Base-by-base conservation (phyloP, 2,113 vertebrate species). In the Phylloscopus whistleri region DNA sequence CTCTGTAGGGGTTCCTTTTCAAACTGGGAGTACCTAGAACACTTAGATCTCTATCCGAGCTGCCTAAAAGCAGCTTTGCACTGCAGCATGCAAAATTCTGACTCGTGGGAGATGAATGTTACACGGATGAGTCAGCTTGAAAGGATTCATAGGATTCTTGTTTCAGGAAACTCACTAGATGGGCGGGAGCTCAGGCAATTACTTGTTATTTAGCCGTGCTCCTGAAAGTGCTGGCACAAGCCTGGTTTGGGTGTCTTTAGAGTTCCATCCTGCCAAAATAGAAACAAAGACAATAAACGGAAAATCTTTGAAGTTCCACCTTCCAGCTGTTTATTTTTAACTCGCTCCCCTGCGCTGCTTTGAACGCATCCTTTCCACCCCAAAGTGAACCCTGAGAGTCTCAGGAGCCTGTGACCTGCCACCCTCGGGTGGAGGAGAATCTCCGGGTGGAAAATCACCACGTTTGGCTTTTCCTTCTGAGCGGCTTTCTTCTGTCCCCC, bases 241-340 rank as follows among this genome's bases (percentile, higher is more conserved):
- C 56, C 79, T 85, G 55, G 0, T 84, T 59, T 43, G 67, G 52
- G 87, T 89, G 87, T 56, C 79, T 90, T 83, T 72, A 52, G 16
- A 33, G 37, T 62, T 51, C 8, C 59, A 80, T 51, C 58, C 93
- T 96, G 84, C 91, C 82, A 85, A 79, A 94, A 87, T 13, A 95
- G 81, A 64, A 85, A 63, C 5, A 2, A 43, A 90, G 89, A 94
- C 93, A 97, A 96, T 95, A 51, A 90, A 88, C 22, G 87, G 95
- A 95, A 96, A 90, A 83, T 55, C 90, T 89, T 85, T 94, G 95
- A 94, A 91, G 94, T 79, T 68, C 72, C 70, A 51, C 53, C 84
- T 73, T 84, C 81, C 88, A 72, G 69, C 70, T 85, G 78, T 79
- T 95, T 94, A 90, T 96, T 96, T 94, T 96, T 94, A 96, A 88